Evolutionary conservation across 2,113 vertebrate species (phyloP), one percentile per base, ranked within the genome.

Genomic region (Ameiurus melas): DNA sequence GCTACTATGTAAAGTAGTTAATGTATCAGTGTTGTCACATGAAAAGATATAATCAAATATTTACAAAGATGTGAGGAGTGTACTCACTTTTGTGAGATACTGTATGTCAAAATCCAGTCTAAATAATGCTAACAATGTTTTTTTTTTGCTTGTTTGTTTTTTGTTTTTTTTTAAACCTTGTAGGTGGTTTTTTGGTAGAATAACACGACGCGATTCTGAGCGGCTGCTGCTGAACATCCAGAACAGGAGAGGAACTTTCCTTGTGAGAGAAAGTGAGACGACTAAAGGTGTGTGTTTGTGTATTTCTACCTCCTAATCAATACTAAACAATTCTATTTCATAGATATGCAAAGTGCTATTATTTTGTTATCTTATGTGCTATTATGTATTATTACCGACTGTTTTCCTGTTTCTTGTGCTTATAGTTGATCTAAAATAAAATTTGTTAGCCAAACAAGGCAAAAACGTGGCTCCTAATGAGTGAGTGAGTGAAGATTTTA

Each of bases 111-210:
- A 22, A 19, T 60, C 58, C 2, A 66, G 64, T n/a, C 12, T 66
- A n/a, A 68, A 73, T 73, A 73, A 20, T 2, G 1, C 33, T 36
- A 73, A 39, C 64, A 8, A 5, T 83, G 39, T 5, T 20, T 43
- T 75, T 85, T 30, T 75, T 90, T 88, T 71, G 8, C 58, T 9
- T 25, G 53, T 73, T 85, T n/a, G 73, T 90, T 88, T 71, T 58
- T 78, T 90, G n/a, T n/a, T n/a, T 88, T 88, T 71, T 66, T 78
- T 90, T 87, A 70, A 89, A 85, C 86, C 82, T 90, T 92, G 81
- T 94, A 99, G 98, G 95, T 99, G 98, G 98, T 99, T 98, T 91
- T 98, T 99, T 81, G 98, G 98, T 91, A 99, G 97, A 94, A 98
- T 99, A 92, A 98, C 98, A 39, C 96, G 98, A 20, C 95, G 98